Evolutionary conservation across 2,113 vertebrate genomes (phyloP).

Genomic region (Salvelinus fontinalis): DNA sequence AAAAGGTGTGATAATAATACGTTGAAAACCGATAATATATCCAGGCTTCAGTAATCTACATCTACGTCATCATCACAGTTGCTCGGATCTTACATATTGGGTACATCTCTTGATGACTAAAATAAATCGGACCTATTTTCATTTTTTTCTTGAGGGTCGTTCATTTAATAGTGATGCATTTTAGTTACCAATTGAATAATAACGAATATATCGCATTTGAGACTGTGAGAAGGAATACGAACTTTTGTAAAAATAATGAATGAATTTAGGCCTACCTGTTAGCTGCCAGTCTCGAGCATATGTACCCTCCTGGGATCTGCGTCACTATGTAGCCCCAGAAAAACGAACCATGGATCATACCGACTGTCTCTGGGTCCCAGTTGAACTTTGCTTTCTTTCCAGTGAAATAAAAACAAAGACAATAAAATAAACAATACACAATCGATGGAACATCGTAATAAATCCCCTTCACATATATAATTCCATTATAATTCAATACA

Average conservation of each 20-base stretch:
- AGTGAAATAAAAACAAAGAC: constrained; percentile 2
- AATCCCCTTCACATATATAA: not conserved
- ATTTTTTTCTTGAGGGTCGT: not conserved
- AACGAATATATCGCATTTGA: not conserved
- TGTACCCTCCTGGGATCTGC: constrained; percentile 97
- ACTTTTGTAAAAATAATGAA: not conserved
- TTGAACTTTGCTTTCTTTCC: constrained; percentile 95
- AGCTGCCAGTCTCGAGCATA: constrained; percentile 92
- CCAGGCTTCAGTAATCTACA: too few relatives aligned
- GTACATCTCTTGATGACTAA: too few relatives aligned
- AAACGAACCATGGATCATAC: constrained; percentile 97
- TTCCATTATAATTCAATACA: not conserved
- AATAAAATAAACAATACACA: not conserved
- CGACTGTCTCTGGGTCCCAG: constrained; percentile 96
- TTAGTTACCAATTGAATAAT: not conserved
- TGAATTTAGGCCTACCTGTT: constrained; percentile 83
- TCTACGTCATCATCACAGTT: too few relatives aligned
- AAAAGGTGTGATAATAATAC: too few relatives aligned
- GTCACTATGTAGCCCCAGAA: constrained; percentile 99
- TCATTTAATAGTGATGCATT: not conserved
- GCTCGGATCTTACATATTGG: too few relatives aligned
- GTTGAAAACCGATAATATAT: too few relatives aligned
- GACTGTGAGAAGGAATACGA: not conserved
- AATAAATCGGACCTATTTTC: too few relatives aligned
- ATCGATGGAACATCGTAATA: not conserved